Evolutionary conservation across 2,888 invertebrate species (phyloP).

Genomic region (Chrysolina oricalcia): DNA sequence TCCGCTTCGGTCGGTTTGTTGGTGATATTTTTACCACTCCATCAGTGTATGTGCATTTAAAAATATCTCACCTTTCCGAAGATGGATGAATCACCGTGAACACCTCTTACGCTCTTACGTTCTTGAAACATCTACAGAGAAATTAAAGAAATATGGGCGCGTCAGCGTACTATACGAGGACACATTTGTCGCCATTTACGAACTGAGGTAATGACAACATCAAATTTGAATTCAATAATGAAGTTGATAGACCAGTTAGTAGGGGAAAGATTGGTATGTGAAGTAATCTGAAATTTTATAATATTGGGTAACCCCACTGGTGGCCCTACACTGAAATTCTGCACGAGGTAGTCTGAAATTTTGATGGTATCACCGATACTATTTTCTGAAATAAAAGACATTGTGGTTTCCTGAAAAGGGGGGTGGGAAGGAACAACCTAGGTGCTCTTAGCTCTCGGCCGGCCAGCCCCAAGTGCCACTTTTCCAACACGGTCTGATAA

Average conservation of each 20-base stretch:
- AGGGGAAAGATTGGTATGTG: background rate
- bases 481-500: too few relatives aligned
- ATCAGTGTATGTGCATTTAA: constrained; percentile 8
- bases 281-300: background rate
- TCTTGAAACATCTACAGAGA: constrained; percentile 2
- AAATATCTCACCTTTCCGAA: constrained; percentile 19
- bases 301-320: too few relatives aligned
- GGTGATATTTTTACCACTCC: constrained; percentile 22
- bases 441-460: too few relatives aligned
- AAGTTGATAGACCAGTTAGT: background rate
- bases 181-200: constrained; percentile 18
- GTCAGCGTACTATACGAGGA: constrained; percentile 7
- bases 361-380: too few relatives aligned
- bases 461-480: too few relatives aligned
- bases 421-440: too few relatives aligned
- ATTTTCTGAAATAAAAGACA: too few relatives aligned
- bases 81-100: constrained; percentile 21
- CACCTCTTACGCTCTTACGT: background rate
- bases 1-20: constrained; percentile 2
- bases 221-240: constrained; percentile 7
- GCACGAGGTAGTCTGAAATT: too few relatives aligned
- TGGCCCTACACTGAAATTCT: too few relatives aligned
- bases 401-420: too few relatives aligned
- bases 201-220: constrained; percentile 6
- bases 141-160: constrained; percentile 11